phyloP scores from a whole-genome alignment of 2,888 invertebrate species.

The Stomorhina lunata region DNA sequence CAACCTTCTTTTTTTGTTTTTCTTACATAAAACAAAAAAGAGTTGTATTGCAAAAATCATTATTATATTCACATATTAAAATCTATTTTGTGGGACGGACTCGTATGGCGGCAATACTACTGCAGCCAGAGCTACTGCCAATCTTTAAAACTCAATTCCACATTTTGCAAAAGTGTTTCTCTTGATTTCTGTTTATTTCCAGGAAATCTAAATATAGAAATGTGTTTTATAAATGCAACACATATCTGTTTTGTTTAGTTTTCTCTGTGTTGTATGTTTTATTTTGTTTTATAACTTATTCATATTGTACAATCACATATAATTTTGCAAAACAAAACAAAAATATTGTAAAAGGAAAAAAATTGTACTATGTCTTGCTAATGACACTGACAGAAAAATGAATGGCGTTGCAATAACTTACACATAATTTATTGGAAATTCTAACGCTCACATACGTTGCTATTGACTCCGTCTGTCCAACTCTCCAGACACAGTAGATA shows the following conservation, averaged over 20 bases:
- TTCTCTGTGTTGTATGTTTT: not conserved
- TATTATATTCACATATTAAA: not conserved
- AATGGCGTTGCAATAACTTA: conserved; percentile 24
- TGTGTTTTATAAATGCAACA: conserved; percentile 58
- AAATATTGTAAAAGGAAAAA: too few species aligned
- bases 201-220: conserved; percentile 61
- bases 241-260: conserved; percentile 55
- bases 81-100: too few species aligned
- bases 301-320: conserved; percentile 46
- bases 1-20: too few species aligned
- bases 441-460: conserved; percentile 6
- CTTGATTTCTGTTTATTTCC: conserved; percentile 42
- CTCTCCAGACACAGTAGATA: too few species aligned
- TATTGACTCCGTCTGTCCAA: not conserved
- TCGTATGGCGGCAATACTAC: too few species aligned
- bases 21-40: not conserved
- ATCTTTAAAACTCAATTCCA: not conserved
- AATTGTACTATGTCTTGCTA: too few species aligned
- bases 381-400: conserved; percentile 51
- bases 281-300: conserved; percentile 42
- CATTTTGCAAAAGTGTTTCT: conserved; percentile 5
- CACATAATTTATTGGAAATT: conserved; percentile 41
- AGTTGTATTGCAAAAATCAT: conserved; percentile 17
- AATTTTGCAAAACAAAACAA: too few species aligned
- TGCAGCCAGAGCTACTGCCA: too few species aligned